Conservation (phyloP, 2,113 vertebrate species). For the Labrus mixtus region DNA sequence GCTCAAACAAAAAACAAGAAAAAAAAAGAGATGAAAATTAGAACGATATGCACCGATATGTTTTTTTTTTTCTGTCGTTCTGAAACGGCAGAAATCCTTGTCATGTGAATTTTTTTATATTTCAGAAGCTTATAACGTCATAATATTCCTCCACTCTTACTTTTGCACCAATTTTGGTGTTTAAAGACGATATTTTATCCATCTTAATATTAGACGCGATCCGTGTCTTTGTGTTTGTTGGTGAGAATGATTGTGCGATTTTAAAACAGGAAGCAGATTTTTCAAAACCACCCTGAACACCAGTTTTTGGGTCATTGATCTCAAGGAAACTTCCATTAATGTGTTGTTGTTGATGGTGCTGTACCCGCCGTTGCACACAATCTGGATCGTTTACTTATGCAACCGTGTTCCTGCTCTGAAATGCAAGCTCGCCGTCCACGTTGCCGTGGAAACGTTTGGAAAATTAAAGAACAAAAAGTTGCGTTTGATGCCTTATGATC, state of each 20-base stretch:
- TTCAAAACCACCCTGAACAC: conserved; percentile 26
- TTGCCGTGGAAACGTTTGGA: conserved; percentile 51
- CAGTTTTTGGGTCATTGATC: conserved; percentile 36
- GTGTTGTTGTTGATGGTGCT: conserved; percentile 72
- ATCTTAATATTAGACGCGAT: conserved; percentile 40
- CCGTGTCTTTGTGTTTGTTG: conserved; percentile 53
- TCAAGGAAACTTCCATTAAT: conserved; percentile 64
- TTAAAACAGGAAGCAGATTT: conserved; percentile 53
- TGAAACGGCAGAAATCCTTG: conserved; percentile 58
- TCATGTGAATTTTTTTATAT: conserved; percentile 73
- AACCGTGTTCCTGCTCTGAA: conserved; percentile 72
- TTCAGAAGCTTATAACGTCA: conserved; percentile 62
- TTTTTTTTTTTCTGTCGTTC: conserved; percentile 52
- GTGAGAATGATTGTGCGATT: conserved; percentile 60
- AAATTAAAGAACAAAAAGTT: conserved; percentile 35
- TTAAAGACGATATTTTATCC: conserved; percentile 43
- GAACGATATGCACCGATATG: conserved; percentile 75
- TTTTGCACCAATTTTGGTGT: conserved; percentile 44
- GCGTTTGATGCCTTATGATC: conserved; percentile 68
- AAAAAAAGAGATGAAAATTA: conserved; percentile 56
- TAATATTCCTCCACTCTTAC: conserved; percentile 47
- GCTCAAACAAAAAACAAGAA: conserved; percentile 33
- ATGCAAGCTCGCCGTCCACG: conserved; percentile 61
- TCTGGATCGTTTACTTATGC: conserved; percentile 77
- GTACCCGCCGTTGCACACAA: conserved; percentile 68